Evolutionary conservation across 2,113 vertebrate genomes (phyloP), one percentile per base, ranked within the genome.

Genomic region (Muntiacus muntjak): DNA sequence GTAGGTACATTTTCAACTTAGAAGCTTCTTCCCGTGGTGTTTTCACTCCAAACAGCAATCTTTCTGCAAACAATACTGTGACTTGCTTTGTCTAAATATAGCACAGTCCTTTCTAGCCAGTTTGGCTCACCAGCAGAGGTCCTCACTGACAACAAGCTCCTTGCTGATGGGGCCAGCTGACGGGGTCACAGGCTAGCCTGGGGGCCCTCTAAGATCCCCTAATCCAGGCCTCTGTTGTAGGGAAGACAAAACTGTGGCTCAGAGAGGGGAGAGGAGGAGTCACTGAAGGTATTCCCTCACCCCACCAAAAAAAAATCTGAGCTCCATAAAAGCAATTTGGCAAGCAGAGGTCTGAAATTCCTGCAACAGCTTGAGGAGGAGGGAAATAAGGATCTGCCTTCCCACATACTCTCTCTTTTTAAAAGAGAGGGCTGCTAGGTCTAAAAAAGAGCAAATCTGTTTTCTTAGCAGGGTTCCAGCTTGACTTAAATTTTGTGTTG

Each of bases 371-470:
- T 95, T 95, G 95, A 91, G 52, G 58, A 98, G 89, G 87, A 98
- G 96, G 97, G 97, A 94, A 94, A 94, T 90, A 97, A 96, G 91
- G 89, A 91, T 89, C 71, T 89, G 95, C 82, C 96, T 97, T 97
- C 97, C 96, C 93, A 97, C 96, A 82, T 91, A 97, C 71, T 95
- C 71, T 96, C 96, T 94, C 88, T 97, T 96, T 98, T 97, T 97
- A 97, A 97, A 98, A 55, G 89, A 79, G 58, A 81, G 82, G 64
- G 93, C 87, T 95, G 93, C 94, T 92, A 94, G 96, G 88, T 93
- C 84, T 94, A 92, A 98, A 97, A 97, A 98, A 94, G 98, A 97
- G 94, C 97, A 98, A 97, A 91, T 92, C 76, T 96, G 96, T 97
- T 97, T 98, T 87, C 93, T 96, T 76, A 97, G 89, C 95, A 96